A percentile compares a stretch with the other conserved stretches of the same genome.
phyloP scores from a whole-genome alignment of 2,888 invertebrate species.

The Druceiella hillmani region DNA sequence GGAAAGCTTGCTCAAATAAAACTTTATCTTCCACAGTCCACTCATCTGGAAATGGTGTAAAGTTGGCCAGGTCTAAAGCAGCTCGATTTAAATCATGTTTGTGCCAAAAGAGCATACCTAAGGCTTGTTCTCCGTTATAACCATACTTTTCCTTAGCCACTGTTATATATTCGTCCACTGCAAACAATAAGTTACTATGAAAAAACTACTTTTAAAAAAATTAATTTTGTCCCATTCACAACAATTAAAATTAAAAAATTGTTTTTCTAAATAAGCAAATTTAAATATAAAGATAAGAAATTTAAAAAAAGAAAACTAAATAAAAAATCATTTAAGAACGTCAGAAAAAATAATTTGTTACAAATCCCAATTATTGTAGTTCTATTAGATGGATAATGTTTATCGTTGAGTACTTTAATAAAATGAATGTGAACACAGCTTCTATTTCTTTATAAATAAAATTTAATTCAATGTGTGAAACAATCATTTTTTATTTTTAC shows the following conservation, averaged over 20 bases:
- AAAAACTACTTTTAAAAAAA: conserved; percentile 1
- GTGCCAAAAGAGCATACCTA: conserved; percentile 98
- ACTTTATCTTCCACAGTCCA: conserved; percentile 99
- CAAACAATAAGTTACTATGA: conserved; percentile 33
- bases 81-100: conserved; percentile 93
- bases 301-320: background rate
- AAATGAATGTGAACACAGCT: too few relatives aligned
- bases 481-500: too few relatives aligned
- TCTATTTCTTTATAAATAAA: too few relatives aligned
- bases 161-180: conserved; percentile 93
- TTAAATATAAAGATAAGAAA: background rate
- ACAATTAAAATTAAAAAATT: too few relatives aligned
- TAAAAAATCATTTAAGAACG: too few relatives aligned
- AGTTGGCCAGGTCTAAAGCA: conserved; percentile 89
- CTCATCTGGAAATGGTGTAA: conserved; percentile 96
- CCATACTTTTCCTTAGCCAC: conserved; percentile 96
- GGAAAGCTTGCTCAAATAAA: conserved; percentile 95
- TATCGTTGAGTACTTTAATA: too few relatives aligned
- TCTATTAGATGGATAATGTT: too few relatives aligned
- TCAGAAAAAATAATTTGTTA: too few relatives aligned
- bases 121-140: conserved; percentile 94
- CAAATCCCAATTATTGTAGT: too few relatives aligned
- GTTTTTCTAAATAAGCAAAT: too few relatives aligned
- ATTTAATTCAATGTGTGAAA: too few relatives aligned
- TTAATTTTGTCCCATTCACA: conserved; percentile 3